These are phyloP conservation scores for Tinamus major DNA, from an alignment of 2,797 vertebrate species.

Conservation along the genomic window DNA sequence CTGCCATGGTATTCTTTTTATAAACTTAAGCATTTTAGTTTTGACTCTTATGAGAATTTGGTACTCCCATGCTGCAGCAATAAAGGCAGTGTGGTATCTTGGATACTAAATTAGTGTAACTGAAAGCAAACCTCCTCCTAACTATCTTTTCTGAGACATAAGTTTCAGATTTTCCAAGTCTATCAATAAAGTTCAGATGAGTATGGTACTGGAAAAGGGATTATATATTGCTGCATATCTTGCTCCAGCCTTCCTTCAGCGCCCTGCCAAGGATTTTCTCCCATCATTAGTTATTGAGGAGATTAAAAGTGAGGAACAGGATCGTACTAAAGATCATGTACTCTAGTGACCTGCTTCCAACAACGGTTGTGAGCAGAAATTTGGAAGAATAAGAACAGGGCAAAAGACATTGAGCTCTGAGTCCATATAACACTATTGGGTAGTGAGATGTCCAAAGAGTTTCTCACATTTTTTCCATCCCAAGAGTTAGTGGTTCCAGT, in stretches of 20 bases:
- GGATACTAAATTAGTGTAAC: not conserved
- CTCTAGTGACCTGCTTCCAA: not conserved
- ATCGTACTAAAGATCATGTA: not conserved
- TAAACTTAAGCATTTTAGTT: not conserved
- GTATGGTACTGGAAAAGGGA: not conserved
- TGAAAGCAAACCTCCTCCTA: not conserved
- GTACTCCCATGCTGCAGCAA: not conserved
- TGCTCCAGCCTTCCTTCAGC: not conserved
- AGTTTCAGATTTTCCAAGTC: not conserved
- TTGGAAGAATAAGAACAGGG: not conserved
- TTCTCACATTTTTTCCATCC: not conserved
- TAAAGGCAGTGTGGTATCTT: not conserved
- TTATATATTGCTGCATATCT: not conserved
- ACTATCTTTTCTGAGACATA: not conserved
- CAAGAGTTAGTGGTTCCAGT: not conserved
- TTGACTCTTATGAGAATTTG: not conserved
- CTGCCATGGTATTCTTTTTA: not conserved
- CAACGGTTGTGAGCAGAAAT: not conserved
- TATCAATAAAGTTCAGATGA: not conserved
- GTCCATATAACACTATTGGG: not conserved
- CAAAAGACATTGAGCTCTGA: not conserved
- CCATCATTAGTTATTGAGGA: not conserved
- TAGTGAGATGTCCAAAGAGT: not conserved
- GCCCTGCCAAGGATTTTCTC: not conserved
- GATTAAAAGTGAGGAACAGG: not conserved